Conservation (phyloP, 2,113 vertebrate species). For the Lutjanus erythropterus region DNA sequence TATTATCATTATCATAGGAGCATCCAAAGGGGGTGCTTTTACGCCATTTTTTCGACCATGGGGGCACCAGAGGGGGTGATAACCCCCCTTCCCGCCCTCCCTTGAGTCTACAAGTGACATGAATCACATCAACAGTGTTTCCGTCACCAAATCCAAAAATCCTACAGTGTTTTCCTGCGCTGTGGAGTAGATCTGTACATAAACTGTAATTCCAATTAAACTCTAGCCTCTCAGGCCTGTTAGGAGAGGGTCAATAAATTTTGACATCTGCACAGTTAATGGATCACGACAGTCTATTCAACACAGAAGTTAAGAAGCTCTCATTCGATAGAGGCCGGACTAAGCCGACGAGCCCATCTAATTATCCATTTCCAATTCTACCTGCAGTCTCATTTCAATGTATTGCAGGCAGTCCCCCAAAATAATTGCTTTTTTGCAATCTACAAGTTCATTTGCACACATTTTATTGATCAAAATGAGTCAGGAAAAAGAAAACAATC, state of each 20-base stretch:
- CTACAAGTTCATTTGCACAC: conserved; percentile 82
- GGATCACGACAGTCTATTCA: conserved; percentile 50
- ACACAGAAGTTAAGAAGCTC: conserved; percentile 42
- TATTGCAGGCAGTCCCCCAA: conserved; percentile 55
- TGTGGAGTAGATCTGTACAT: background rate
- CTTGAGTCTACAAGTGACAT: no score
- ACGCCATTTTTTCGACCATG: no score
- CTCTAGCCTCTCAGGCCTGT: conserved; percentile 24
- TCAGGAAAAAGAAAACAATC: conserved; percentile 80
- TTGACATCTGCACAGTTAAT: conserved; percentile 60
- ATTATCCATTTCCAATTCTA: conserved; percentile 79
- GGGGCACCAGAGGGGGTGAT: no score
- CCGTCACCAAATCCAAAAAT: background rate
- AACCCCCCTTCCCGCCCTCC: no score
- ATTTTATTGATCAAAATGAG: conserved; percentile 84
- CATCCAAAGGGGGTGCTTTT: no score
- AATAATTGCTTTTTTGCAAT: conserved; percentile 81
- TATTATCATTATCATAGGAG: no score
- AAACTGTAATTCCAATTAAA: conserved; percentile 43
- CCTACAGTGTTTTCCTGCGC: background rate
- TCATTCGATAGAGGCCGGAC: conserved; percentile 44
- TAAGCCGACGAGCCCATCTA: conserved; percentile 50
- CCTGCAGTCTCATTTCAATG: conserved; percentile 78
- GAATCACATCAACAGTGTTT: background rate
- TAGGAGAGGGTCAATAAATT: conserved; percentile 39